These are phyloP conservation scores for Holacanthus passer DNA, from an alignment of 2,113 vertebrate genomes.

Conservation along the genomic window DNA sequence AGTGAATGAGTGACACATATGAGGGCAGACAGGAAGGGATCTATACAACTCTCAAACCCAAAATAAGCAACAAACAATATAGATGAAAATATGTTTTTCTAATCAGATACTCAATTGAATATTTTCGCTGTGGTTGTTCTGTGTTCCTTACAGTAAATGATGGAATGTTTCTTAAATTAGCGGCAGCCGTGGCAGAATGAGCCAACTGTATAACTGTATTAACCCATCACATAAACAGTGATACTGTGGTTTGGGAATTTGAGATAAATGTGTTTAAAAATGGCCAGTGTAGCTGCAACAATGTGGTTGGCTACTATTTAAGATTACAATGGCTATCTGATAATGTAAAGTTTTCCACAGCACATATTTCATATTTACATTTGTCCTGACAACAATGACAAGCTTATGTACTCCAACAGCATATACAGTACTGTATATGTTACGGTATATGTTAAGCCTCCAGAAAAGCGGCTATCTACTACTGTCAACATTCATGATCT, in stretches of 20 bases:
- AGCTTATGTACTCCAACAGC: too few relatives aligned
- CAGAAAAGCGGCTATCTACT: not conserved
- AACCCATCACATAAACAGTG: slow-evolving; percentile 52
- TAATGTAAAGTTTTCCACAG: slow-evolving; percentile 14
- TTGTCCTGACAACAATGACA: not conserved
- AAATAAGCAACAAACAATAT: not conserved
- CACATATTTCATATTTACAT: not conserved
- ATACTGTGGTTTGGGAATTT: slow-evolving; percentile 39
- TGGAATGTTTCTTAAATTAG: slow-evolving; percentile 16
- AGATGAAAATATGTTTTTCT: too few relatives aligned
- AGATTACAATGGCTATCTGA: slow-evolving; percentile 21
- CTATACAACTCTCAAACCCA: not conserved
- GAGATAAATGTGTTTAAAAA: slow-evolving; percentile 25
- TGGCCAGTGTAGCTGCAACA: slow-evolving; percentile 16
- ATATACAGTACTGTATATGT: not conserved
- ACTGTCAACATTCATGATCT: not conserved
- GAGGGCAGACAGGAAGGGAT: not conserved
- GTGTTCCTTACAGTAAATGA: not conserved
- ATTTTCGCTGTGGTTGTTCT: not conserved
- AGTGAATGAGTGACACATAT: too few relatives aligned
- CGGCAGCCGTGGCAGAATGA: not conserved
- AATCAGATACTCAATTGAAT: not conserved
- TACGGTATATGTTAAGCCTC: not conserved
- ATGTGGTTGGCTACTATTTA: slow-evolving; percentile 18
- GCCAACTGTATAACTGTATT: not conserved